Base-by-base conservation (phyloP, 2,888 invertebrate species). In the Chrysolina oricalcia region DNA sequence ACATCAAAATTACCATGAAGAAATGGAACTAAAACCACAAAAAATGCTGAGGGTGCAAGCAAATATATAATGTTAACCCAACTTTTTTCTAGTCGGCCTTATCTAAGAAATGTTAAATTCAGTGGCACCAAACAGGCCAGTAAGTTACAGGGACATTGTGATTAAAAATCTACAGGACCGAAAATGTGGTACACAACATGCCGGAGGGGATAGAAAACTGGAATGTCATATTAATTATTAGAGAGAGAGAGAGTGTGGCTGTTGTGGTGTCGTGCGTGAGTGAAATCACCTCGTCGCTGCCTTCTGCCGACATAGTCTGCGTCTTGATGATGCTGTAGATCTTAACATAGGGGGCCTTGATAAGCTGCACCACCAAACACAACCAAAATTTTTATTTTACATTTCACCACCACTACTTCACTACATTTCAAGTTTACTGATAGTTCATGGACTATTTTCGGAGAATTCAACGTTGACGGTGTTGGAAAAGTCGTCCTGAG, bases 341-440 rank as follows among this genome's bases (percentile, higher is more conserved):
- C 94, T 97, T 97, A 92, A 95, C 95, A 92, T 96, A 97, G 89
- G 97, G 97, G 90, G 97, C 96, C 95, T 97, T 97, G 94, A 97
- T 94, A 91, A 96, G 95, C 97, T 97, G 92, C 91, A 89, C 80
- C 81, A 77, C 79, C 79, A 82, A 83, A 82, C 71, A 78, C 75
- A 78, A 75, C 75, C 69, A 75, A 66, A 66, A 64, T 72, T 71
- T 72, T 78, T 62, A 66, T 72, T 67, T 70, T 72, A 35, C 46
- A 48, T 59, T 27, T 43, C 35, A 65, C 68, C 67, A 67, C 67
- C 68, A 23, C 50, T 64, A 68, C 48, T 59, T 62, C 40, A 46
- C 19, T 59, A 72, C 43, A 27, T 19, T 53, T 40, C 19, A 0
- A 40, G 19, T 21, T 21, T 13, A 10, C 13, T 19, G 21, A 10